phyloP scores from a whole-genome alignment of 2,113 vertebrate species.

The Capra hircus region DNA sequence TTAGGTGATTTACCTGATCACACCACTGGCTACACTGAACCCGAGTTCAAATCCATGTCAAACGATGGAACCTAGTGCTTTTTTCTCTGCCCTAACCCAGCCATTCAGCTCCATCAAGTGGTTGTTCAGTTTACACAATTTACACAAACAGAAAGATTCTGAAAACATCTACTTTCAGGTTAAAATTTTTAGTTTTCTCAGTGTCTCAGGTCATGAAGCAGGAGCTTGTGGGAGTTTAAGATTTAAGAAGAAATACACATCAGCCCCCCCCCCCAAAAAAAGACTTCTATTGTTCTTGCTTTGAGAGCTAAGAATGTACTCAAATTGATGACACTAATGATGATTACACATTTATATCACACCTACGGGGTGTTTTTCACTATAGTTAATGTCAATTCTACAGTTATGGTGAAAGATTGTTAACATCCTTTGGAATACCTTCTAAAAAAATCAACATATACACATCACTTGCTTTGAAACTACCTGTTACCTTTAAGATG shows the following conservation, averaged over 20 bases:
- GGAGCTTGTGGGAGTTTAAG: neutral
- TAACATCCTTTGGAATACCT: neutral
- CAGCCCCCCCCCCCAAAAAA: neutral
- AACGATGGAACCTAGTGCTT: neutral
- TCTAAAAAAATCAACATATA: neutral
- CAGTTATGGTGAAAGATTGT: neutral
- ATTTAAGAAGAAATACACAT: neutral
- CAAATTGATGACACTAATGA: neutral
- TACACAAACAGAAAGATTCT: neutral
- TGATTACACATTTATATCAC: neutral
- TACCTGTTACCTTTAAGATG: neutral
- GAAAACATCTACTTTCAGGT: neutral
- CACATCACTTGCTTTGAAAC: neutral
- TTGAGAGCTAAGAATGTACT: neutral
- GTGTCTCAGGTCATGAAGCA: neutral
- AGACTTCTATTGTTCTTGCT: neutral
- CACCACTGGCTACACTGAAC: neutral
- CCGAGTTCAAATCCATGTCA: neutral
- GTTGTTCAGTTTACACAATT: neutral
- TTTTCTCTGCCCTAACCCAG: neutral
- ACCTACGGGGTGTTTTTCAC: neutral
- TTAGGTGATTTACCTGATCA: neutral
- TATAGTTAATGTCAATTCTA: neutral
- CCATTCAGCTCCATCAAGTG: neutral
- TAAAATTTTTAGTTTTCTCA: neutral